Conservation (phyloP, 2,113 vertebrate genomes). For the Hemibagrus wyckioides region DNA sequence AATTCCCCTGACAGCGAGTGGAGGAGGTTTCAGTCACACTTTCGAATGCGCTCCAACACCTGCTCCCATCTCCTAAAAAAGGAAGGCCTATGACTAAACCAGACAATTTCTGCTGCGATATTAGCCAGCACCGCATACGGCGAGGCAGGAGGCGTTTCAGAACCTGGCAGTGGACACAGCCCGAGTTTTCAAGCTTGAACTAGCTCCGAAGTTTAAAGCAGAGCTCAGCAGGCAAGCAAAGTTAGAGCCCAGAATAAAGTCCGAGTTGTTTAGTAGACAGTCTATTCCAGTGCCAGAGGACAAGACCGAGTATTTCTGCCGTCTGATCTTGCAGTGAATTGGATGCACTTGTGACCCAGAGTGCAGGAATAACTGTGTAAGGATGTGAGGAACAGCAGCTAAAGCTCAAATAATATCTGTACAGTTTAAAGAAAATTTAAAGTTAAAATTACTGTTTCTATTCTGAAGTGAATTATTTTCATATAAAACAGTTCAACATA, state of each 20-base stretch:
- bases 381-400: not conserved
- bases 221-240: not conserved
- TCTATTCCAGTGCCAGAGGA: not conserved
- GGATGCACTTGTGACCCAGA: not conserved
- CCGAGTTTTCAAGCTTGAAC: not conserved
- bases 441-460: not conserved
- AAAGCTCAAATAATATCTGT: not conserved
- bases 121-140: not conserved
- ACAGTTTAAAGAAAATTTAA: no score
- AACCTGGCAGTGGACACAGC: conserved; percentile 12
- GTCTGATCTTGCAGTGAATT: not conserved
- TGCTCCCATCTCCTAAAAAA: conserved; percentile 14
- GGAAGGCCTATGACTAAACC: conserved; percentile 18
- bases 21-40: conserved; percentile 36
- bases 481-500: not conserved
- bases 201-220: conserved; percentile 19
- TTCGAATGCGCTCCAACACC: conserved; percentile 29
- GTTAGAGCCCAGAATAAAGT: not conserved
- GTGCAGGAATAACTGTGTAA: not conserved
- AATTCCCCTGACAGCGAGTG: not conserved
- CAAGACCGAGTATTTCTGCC: not conserved
- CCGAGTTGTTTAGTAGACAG: not conserved
- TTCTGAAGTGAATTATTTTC: not conserved
- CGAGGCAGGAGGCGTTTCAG: not conserved
- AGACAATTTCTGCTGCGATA: not conserved